Conservation (phyloP, 2,888 invertebrate genomes). For the Elegia similella region DNA sequence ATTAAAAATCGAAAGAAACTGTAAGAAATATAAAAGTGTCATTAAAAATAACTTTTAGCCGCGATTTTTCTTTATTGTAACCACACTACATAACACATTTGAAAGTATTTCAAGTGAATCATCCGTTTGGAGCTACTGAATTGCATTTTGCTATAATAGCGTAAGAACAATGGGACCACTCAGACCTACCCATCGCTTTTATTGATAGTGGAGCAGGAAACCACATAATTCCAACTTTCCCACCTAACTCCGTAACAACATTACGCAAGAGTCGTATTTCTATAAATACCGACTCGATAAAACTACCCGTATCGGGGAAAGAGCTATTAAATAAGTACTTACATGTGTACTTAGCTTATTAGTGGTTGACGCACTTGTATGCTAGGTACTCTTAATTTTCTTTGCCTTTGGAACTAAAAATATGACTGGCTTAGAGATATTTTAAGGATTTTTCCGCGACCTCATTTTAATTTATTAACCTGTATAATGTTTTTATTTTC, state of each 20-base stretch:
- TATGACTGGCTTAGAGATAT: too few species aligned
- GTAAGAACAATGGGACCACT: conserved; percentile 29
- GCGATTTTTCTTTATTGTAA: neutral
- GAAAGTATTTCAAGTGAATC: conserved; percentile 3
- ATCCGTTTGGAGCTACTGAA: conserved; percentile 1
- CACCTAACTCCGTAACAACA: conserved; percentile 29
- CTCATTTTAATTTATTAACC: too few species aligned
- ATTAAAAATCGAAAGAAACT: neutral
- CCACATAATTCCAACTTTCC: conserved; percentile 31
- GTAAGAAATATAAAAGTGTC: neutral
- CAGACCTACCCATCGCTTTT: conserved; percentile 26
- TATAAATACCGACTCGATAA: conserved; percentile 20
- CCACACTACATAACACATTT: neutral
- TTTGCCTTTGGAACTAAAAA: neutral
- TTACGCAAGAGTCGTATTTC: conserved; percentile 27
- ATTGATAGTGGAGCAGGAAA: conserved; percentile 28
- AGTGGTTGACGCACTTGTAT: neutral
- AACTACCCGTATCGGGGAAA: conserved; percentile 10
- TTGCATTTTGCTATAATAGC: conserved; percentile 23
- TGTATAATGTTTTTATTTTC: too few species aligned
- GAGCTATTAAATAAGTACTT: conserved; percentile 12
- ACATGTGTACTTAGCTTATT: neutral
- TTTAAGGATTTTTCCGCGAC: too few species aligned
- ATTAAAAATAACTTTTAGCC: neutral
- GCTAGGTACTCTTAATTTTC: neutral